phyloP scores from a whole-genome alignment of 2,797 vertebrate species.

The Ataeniobius toweri region DNA sequence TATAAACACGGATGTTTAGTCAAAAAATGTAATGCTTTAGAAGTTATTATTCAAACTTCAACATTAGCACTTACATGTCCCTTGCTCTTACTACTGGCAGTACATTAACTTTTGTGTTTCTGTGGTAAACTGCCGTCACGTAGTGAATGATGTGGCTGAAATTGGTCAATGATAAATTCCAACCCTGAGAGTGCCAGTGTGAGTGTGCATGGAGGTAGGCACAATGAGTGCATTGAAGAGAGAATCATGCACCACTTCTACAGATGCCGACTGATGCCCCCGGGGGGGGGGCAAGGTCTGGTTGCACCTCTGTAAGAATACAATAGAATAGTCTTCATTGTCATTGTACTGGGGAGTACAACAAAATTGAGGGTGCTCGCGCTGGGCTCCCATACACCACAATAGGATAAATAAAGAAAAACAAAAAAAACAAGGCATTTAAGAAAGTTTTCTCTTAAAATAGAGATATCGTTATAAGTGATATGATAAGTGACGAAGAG shows the following conservation, averaged over 20 bases:
- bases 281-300: neutral
- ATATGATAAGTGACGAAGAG: too few species aligned
- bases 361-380: too few species aligned
- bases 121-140: neutral
- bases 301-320: too few species aligned
- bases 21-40: neutral
- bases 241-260: neutral
- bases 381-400: too few species aligned
- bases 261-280: neutral
- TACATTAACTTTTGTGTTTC: neutral
- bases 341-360: too few species aligned
- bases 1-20: neutral
- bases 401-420: too few species aligned
- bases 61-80: neutral
- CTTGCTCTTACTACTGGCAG: neutral
- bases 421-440: too few species aligned
- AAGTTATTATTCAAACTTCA: neutral
- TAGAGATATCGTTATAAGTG: too few species aligned
- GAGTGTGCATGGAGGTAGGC: neutral
- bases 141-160: neutral
- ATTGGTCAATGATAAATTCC: constrained; percentile 5
- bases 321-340: too few species aligned
- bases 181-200: neutral
- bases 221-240: neutral
- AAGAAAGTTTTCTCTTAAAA: too few species aligned